Base-by-base conservation (phyloP, 2,113 vertebrate species). In the Pantherophis guttatus region DNA sequence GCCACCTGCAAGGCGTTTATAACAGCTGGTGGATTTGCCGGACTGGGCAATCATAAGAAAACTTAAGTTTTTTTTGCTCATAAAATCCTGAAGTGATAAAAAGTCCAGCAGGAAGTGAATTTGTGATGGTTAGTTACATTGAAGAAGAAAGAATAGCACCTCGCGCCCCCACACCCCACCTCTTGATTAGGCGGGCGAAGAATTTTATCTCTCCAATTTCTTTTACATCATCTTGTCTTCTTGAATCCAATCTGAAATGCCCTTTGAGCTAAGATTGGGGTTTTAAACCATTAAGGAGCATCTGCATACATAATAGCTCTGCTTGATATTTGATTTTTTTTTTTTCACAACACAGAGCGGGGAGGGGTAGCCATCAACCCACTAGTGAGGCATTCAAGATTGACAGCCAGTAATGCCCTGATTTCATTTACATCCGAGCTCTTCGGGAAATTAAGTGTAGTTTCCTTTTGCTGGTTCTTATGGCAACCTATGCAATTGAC, bases 301-400 rank as follows among this genome's bases (percentile, higher is more conserved):
- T 93, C 70, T 93, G 75, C 75, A 59, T 54, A 62, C 55, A 53
- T 54, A 90, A 90, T 90, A 33, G n/a, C 75, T 86, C 81, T 33
- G 70, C 88, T 62, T 90, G 88, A n/a, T 52, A 62, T 29, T 90
- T 90, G 55, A n/a, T 50, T 87, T 44, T 86, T 86, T 90, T n/a
- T 33, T 33, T 33, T 90, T 90, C 57, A 52, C 44, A 50, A 53
- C 24, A 75, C 92, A 8, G 26, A 88, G 62, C 39, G 3, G 44
- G 88, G 21, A 58, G 55, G 24, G 91, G 23, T 39, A 70, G 48
- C 62, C 48, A 29, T 92, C 92, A 92, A 15, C 59, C 75, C 59
- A 65, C 52, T 9, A 81, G 87, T 15, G 29, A 81, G 21, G 52
- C 33, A 50, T 7, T n/a, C 8, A 33, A 57, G 53, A 44, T 58